Evolutionary conservation across 2,797 vertebrate genomes (phyloP), one percentile per base, ranked within the genome.

Genomic region (Lagodon rhomboides): DNA sequence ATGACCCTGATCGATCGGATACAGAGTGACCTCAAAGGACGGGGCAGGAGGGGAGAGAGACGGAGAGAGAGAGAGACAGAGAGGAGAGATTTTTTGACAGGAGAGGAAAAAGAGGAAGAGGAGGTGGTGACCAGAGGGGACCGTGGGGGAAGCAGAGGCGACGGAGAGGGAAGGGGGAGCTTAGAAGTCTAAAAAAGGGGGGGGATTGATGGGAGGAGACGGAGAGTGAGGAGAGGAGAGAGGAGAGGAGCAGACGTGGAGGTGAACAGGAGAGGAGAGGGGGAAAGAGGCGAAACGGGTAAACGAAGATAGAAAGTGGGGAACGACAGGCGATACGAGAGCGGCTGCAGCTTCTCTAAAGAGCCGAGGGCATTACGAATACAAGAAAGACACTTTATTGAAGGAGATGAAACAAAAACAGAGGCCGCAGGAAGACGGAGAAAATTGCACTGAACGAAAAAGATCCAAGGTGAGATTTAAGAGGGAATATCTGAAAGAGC

Each of bases 1-100:
- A 87, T 90, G 83, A 68, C 54, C 54, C 56, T 4, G 41, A 91
- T 90, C 58, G 77, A 93, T 91, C 67, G 17, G n/a, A 73, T 75
- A 75, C 56, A n/a, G 55, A 56, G 7, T 85, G 77, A 88, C 80
- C 79, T 86, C 74, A 83, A 72, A 74, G 54, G 58, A 72, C 12
- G 50, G 54, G 56, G 34, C 54, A 20, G 55, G 27, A 38, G 71
- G 64, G 64, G 46, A 20, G 47, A 51, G 22, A 55, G 71, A 34
- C 7, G 8, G 34, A 34, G 34, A 30, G 30, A 44, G 22, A 53
- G 11, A 56, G 38, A 65, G 11, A 55, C 41, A 12, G 59, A 12
- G 55, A 25, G 12, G 51, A 38, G 3, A 63, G 41, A 13, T n/a
- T 65, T 65, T 82, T 73, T 64, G 71, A 75, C 46, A 82, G 50